Conservation (phyloP, 37 sponge, comb jelly and placozoan genomes). For the Halichondria panicea region DNA sequence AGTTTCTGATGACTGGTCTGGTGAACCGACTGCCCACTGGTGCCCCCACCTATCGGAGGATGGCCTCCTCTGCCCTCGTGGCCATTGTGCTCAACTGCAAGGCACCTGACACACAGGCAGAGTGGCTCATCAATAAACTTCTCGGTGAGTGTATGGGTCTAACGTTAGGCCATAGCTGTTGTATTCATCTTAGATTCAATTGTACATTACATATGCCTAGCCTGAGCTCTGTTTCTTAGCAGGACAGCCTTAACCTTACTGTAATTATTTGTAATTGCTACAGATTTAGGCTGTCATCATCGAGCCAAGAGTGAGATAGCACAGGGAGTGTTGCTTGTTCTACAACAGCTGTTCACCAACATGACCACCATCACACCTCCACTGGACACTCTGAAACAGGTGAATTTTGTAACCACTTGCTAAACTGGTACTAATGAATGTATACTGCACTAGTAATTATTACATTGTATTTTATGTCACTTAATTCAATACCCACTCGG, state of each 20-base stretch:
- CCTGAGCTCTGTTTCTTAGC: not conserved
- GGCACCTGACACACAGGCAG: not conserved
- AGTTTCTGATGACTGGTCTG: slow-evolving; percentile 39
- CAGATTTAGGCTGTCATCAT: slow-evolving; percentile 22
- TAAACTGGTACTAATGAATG: too few relatives aligned
- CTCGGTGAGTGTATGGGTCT: slow-evolving; percentile 16
- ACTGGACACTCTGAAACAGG: slow-evolving; percentile 10
- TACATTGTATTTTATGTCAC: not conserved
- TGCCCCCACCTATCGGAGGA: slow-evolving; percentile 37
- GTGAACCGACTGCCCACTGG: slow-evolving; percentile 10
- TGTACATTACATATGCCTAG: not conserved
- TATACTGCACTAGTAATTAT: not conserved
- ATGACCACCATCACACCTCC: not conserved
- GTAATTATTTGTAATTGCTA: not conserved
- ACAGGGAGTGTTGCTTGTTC: slow-evolving; percentile 40
- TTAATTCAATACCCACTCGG: too few relatives aligned
- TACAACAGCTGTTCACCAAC: slow-evolving; percentile 31
- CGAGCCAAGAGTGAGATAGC: slow-evolving; percentile 3
- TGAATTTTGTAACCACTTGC: too few relatives aligned
- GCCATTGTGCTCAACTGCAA: not conserved
- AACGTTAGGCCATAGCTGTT: not conserved
- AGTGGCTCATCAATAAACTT: slow-evolving; percentile 46
- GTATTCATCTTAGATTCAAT: not conserved
- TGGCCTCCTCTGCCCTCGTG: slow-evolving; percentile 33
- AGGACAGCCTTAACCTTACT: too few relatives aligned